A percentile compares a stretch with the other conserved stretches of the same genome.
phyloP scores from a whole-genome alignment of 2,888 invertebrate species.

The Eilema griseolum region DNA sequence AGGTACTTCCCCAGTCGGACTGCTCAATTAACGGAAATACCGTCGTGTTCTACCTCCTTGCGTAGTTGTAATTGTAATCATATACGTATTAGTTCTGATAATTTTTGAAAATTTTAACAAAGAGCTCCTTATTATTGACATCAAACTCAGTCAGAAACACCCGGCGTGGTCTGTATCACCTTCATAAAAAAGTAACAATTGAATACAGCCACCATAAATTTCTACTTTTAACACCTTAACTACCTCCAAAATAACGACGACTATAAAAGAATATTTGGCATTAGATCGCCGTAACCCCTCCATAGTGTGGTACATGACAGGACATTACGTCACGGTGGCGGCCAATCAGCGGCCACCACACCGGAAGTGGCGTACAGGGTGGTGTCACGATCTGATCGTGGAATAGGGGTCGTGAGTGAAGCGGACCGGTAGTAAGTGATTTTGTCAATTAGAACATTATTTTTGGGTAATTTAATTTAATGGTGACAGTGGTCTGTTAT shows the following conservation, averaged over 20 bases:
- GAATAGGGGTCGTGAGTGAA: conserved; percentile 36
- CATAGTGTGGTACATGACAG: conserved; percentile 40
- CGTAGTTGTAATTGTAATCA: too few relatives aligned
- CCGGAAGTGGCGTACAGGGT: conserved; percentile 52
- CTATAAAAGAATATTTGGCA: conserved; percentile 38
- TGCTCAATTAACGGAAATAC: too few relatives aligned
- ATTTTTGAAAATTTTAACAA: not conserved
- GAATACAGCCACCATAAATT: conserved; percentile 4
- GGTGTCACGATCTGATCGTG: conserved; percentile 50
- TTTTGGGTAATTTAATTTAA: conserved; percentile 46
- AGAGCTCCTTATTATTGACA: not conserved
- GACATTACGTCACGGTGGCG: conserved; percentile 44
- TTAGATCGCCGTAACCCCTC: conserved; percentile 42
- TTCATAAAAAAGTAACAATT: not conserved
- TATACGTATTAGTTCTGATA: too few relatives aligned
- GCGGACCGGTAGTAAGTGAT: conserved; percentile 49
- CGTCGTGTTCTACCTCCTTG: too few relatives aligned
- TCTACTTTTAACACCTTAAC: conserved; percentile 11
- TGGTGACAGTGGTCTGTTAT: conserved; percentile 15
- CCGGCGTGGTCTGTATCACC: not conserved
- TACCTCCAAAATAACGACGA: conserved; percentile 19
- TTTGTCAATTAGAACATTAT: conserved; percentile 49
- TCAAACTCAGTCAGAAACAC: not conserved
- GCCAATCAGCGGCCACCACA: conserved; percentile 46
- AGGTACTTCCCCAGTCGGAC: too few relatives aligned